phyloP scores from a whole-genome alignment of 2,113 vertebrate genomes.

The Oncorhynchus keta region DNA sequence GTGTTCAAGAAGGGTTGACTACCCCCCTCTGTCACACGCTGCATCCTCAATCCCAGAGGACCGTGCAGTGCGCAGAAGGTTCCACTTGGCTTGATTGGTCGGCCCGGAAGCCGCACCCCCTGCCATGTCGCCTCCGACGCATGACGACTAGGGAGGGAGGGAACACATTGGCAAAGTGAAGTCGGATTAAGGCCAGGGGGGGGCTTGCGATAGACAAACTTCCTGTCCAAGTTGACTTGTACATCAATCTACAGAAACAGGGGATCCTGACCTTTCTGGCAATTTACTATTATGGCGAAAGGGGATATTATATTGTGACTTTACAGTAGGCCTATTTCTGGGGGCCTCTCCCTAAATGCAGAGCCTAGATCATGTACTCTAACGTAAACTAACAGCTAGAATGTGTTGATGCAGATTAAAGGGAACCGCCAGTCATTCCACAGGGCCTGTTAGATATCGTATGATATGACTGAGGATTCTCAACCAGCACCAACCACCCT shows the following conservation, averaged over 20 bases:
- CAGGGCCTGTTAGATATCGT: conserved; percentile 34
- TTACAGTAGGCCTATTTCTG: not conserved
- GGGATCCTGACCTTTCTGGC: no score
- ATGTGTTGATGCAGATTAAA: conserved; percentile 36
- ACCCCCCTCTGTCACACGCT: not conserved
- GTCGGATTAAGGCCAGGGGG: not conserved
- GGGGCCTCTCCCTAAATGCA: not conserved
- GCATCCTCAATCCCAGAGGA: not conserved
- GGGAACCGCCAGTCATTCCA: conserved; percentile 20
- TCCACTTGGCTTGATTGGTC: not conserved
- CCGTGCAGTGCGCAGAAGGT: not conserved
- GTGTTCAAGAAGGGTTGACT: not conserved
- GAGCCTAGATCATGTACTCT: conserved; percentile 29
- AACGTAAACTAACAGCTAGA: conserved; percentile 47
- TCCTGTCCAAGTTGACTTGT: no score
- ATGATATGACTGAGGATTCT: conserved; percentile 27
- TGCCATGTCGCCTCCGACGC: no score
- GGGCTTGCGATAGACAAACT: no score
- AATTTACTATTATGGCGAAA: not conserved
- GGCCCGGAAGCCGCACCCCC: not conserved
- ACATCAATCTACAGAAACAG: no score
- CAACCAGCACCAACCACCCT: no score
- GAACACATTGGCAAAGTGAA: not conserved
- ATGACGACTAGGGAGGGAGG: not conserved
- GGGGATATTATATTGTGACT: no score